Percentiles rank a stretch among this genome's conserved stretches.
Evolutionary conservation across 2,888 invertebrate genomes (phyloP).

Genomic region (Athetis lepigone): DNA sequence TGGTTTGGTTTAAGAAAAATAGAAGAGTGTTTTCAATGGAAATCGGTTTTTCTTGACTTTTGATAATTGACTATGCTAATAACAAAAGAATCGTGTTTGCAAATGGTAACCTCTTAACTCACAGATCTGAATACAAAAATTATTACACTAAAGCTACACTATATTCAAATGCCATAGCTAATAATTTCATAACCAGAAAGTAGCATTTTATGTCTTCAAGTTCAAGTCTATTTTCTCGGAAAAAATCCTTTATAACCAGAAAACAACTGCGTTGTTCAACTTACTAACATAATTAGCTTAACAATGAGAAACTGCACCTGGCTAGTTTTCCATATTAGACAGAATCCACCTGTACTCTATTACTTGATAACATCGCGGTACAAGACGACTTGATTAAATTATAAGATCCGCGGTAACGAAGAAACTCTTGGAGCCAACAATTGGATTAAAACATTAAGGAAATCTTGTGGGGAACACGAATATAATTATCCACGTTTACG

Average conservation of each 20-base stretch:
- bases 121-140: too few relatives aligned
- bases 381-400: constrained; percentile 27
- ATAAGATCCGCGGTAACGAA: constrained; percentile 2
- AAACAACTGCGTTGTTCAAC: neutral
- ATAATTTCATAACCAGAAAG: too few relatives aligned
- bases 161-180: too few relatives aligned
- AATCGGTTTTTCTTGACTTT: too few relatives aligned
- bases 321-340: neutral
- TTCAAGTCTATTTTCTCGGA: neutral
- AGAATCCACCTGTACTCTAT: constrained; percentile 1
- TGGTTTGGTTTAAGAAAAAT: neutral
- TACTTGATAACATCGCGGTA: neutral
- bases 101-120: too few relatives aligned
- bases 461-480: constrained; percentile 8
- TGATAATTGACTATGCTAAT: too few relatives aligned
- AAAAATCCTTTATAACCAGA: neutral
- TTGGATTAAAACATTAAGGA: constrained; percentile 16
- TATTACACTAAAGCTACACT: too few relatives aligned
- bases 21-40: too few relatives aligned
- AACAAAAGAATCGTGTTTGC: too few relatives aligned
- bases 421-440: constrained; percentile 10
- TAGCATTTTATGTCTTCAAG: neutral
- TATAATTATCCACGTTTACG: constrained; percentile 4
- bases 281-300: constrained; percentile 16
- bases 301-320: constrained; percentile 4